Evolutionary conservation across 2,888 invertebrate species (phyloP).

Genomic region (Entomobrya multifasciata): DNA sequence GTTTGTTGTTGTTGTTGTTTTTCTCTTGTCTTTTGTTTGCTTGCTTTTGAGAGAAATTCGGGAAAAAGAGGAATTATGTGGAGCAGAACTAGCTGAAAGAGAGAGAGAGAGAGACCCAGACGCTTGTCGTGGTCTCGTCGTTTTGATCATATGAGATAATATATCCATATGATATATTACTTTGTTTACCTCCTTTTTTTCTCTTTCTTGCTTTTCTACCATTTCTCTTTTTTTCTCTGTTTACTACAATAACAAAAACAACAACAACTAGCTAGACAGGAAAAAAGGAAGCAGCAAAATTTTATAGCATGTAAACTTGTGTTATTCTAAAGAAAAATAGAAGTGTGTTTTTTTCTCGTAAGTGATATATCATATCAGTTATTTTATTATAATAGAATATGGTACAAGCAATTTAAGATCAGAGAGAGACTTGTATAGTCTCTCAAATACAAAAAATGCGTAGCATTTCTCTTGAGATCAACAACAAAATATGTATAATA

Average conservation of each 20-base stretch:
- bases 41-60: neutral
- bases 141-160: slow-evolving; percentile 56
- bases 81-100: neutral
- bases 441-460: no score
- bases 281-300: slow-evolving; percentile 29
- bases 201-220: slow-evolving; percentile 30
- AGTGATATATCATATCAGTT: slow-evolving; percentile 29
- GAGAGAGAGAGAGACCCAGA: slow-evolving; percentile 13
- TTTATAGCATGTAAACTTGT: slow-evolving; percentile 41
- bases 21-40: neutral
- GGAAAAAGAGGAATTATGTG: slow-evolving; percentile 18
- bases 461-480: no score
- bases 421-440: no score
- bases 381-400: no score
- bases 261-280: slow-evolving; percentile 51
- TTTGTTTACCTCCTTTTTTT: slow-evolving; percentile 68
- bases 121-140: slow-evolving; percentile 44
- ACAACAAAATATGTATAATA: no score
- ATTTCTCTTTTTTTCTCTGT: slow-evolving; percentile 36
- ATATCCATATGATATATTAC: slow-evolving; percentile 67
- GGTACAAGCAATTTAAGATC: no score
- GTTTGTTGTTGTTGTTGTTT: slow-evolving; percentile 51
- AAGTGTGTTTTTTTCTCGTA: no score
- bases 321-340: no score
- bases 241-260: slow-evolving; percentile 39